These are phyloP conservation scores for Peromyscus eremicus DNA, from an alignment of 2,797 vertebrate species.

Conservation along the genomic window DNA sequence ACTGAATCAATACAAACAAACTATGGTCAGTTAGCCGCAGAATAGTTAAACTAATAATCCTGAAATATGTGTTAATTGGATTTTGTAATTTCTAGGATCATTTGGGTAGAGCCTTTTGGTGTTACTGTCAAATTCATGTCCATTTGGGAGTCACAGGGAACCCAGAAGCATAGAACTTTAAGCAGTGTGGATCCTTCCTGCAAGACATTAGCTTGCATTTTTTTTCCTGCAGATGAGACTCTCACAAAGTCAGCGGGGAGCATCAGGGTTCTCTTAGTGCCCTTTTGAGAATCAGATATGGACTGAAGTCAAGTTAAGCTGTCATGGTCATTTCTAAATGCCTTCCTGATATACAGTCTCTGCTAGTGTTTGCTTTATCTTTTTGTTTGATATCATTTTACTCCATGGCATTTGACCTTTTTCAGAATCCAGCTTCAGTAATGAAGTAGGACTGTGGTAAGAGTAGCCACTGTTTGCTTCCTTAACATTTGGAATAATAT, in stretches of 20 bases:
- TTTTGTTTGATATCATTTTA: background rate
- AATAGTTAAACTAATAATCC: background rate
- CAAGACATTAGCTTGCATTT: background rate
- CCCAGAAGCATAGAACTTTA: background rate
- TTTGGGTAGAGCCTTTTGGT: background rate
- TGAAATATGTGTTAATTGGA: background rate
- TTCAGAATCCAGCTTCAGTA: background rate
- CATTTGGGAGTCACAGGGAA: background rate
- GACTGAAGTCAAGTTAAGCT: background rate
- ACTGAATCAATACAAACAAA: background rate
- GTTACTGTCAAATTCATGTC: background rate
- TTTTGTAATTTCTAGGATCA: background rate
- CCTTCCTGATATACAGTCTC: background rate
- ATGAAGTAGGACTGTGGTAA: background rate
- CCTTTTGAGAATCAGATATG: background rate
- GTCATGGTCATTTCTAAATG: background rate
- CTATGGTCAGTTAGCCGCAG: background rate
- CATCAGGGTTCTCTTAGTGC: accelerated
- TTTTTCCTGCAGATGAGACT: background rate
- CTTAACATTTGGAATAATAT: background rate
- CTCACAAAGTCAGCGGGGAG: background rate
- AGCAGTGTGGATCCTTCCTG: background rate
- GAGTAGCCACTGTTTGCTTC: background rate
- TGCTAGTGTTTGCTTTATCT: background rate
- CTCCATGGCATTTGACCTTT: background rate